These are phyloP conservation scores for Drosophila tristis DNA, from an alignment of 1,140 invertebrate species.

Conservation along the genomic window DNA sequence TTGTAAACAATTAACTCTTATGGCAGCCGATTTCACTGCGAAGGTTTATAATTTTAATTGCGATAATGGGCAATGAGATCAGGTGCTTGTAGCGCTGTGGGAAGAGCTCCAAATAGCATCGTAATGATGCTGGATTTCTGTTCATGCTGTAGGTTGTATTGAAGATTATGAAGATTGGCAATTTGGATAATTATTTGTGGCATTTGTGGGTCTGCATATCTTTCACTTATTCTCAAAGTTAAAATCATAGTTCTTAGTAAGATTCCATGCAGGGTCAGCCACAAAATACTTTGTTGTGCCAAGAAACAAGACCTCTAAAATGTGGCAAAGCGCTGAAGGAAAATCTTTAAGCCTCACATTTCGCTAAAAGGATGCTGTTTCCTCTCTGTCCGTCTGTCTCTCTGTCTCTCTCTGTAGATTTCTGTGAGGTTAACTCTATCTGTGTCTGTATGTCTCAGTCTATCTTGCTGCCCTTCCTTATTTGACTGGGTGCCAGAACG, in stretches of 20 bases:
- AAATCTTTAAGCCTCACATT: conserved; percentile 3
- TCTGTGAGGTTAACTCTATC: too few relatives aligned
- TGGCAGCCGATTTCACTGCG: conserved; percentile 34
- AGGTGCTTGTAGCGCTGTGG: conserved; percentile 14
- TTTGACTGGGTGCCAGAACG: conserved; percentile 58
- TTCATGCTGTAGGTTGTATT: background rate
- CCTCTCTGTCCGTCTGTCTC: too few relatives aligned
- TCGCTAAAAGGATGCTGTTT: background rate
- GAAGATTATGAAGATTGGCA: conserved; percentile 3
- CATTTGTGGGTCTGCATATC: background rate
- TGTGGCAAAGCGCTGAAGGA: background rate
- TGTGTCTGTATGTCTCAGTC: too few relatives aligned
- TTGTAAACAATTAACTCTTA: conserved; percentile 59
- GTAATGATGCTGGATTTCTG: conserved; percentile 9
- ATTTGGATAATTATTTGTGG: too few relatives aligned
- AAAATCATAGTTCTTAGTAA: background rate
- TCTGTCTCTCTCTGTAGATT: too few relatives aligned
- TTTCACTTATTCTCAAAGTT: too few relatives aligned
- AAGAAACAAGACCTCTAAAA: background rate
- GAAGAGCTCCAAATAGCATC: conserved; percentile 13
- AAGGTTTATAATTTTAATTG: conserved; percentile 33
- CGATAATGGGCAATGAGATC: conserved; percentile 49
- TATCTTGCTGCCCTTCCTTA: conserved; percentile 4
- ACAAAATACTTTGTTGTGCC: background rate
- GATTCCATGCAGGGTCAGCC: background rate